Base-by-base conservation (phyloP, 2,797 vertebrate species). In the Selene dorsalis region DNA sequence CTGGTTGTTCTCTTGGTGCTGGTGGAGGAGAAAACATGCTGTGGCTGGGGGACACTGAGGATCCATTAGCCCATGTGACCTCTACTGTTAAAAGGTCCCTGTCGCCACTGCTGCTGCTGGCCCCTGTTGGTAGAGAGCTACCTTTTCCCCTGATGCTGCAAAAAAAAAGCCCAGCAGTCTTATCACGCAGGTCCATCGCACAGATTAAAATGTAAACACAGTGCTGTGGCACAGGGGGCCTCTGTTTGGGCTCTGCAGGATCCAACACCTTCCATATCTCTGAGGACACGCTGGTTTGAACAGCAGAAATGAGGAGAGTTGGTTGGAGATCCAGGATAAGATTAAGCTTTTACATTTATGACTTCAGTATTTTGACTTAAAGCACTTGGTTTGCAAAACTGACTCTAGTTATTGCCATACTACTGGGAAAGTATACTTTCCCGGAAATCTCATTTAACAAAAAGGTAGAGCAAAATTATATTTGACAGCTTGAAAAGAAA, bases 151-250 rank as follows among this genome's bases (percentile, higher is more conserved):
- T 77, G 71, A 87, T 86, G 80, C 79, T 79, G 87, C 85, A 86
- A 76, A 88, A 86, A 76, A 88, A 88, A 64, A 85, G 81, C 87
- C 84, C 65, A n/a, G 11, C 32, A 63, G 80, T 47, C 79, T 90
- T 91, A 93, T 94, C 92, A 85, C 73, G 28, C 53, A 78, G 63
- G 63, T 76, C 69, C 89, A 93, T 94, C 92, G 67, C 77, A 75
- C 63, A 76, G 87, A 92, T 91, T 85, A 89, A 84, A 94, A 93
- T 93, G 92, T 91, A 93, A 93, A 94, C 92, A 93, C 71, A 72
- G 20, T 10, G 16, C 80, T 43, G 75, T 66, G 64, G 41, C 73
- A 73, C 55, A 26, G 63, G 53, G 78, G 72, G 47, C 47, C 73
- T 84, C 75, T 84, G 80, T 85, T 84, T 50, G 73, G 84, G 76